Conservation (phyloP, 1,140 invertebrate genomes). For the Euborellia annulipes region DNA sequence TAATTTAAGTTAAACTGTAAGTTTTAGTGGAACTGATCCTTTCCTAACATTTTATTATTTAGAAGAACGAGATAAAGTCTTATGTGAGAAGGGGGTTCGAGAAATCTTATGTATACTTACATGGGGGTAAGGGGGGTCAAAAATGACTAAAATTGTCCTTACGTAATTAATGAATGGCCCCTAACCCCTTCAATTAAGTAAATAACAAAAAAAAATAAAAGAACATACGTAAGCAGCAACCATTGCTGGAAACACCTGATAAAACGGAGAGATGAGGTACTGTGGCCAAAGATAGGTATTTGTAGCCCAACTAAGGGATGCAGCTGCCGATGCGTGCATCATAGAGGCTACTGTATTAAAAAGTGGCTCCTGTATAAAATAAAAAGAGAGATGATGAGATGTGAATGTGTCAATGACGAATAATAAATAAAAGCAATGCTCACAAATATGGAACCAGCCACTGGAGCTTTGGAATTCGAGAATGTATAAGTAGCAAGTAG, state of each 20-base stretch:
- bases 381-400: too few species aligned
- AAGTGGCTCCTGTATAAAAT: conserved; percentile 48
- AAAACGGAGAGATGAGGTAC: conserved; percentile 37
- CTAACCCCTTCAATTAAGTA: too few species aligned
- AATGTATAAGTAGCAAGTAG: conserved; percentile 56
- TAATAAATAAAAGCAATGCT: conserved; percentile 23
- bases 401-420: conserved; percentile 1
- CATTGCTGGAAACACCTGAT: conserved; percentile 64
- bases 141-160: too few species aligned
- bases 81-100: too few species aligned
- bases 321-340: conserved; percentile 55
- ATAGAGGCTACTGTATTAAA: conserved; percentile 58
- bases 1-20: too few species aligned
- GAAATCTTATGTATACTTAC: too few species aligned
- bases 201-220: too few species aligned
- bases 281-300: conserved; percentile 52
- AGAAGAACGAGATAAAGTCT: too few species aligned
- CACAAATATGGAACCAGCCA: conserved; percentile 64
- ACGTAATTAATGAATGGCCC: too few species aligned
- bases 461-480: conserved; percentile 53
- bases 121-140: too few species aligned
- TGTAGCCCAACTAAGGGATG: conserved; percentile 56
- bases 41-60: too few species aligned
- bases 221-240: conserved; percentile 63
- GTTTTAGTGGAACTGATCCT: too few species aligned